Base-by-base conservation (phyloP, 2,797 vertebrate genomes). In the Oceanodroma leucorhoa region DNA sequence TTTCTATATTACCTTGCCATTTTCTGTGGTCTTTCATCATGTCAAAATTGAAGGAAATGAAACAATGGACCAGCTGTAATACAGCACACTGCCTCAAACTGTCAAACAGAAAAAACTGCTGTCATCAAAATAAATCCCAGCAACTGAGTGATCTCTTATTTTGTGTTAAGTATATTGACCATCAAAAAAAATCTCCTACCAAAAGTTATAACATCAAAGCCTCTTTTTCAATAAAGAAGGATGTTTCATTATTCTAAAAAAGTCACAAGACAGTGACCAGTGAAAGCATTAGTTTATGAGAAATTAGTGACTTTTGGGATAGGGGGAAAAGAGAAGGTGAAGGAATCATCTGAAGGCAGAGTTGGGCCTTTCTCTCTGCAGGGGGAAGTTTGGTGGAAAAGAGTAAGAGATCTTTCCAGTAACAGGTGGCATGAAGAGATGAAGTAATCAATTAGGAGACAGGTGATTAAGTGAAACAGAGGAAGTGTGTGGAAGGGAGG, bases 401-500 rank as follows among this genome's bases (percentile, higher is more conserved):
- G 6, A 43, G 30, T 61, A 46, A n/a, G 41, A 81, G 14, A 18
- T 21, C n/a, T 24, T 80, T 48, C 18, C 18, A 55, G 62, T 40
- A 65, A 64, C 8, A 69, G 16, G 22, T 30, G 19, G 12, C 41
- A 75, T 10, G 8, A 81, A 57, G 32, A 86, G 22, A 70, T n/a
- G 29, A 83, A 83, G 15, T 3, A 45, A 53, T 46, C 8, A 45
- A 5, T 69, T 69, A 85, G n/a, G 50, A 53, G 30, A 75, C 4
- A 50, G n/a, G 4, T 57, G 32, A 75, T 41, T 75, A 77, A 36
- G 19, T 77, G 41, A 67, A 85, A 17, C 4, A 70, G 21, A 70
- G 29, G 11, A 71, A 65, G 10, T 7, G 6, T 60, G 8, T 3
- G 5, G 38, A 54, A 83, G 7, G 1, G 3, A 1, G 5, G 27